Conservation (phyloP, 2,888 invertebrate genomes). For the Tetragonisca angustula region DNA sequence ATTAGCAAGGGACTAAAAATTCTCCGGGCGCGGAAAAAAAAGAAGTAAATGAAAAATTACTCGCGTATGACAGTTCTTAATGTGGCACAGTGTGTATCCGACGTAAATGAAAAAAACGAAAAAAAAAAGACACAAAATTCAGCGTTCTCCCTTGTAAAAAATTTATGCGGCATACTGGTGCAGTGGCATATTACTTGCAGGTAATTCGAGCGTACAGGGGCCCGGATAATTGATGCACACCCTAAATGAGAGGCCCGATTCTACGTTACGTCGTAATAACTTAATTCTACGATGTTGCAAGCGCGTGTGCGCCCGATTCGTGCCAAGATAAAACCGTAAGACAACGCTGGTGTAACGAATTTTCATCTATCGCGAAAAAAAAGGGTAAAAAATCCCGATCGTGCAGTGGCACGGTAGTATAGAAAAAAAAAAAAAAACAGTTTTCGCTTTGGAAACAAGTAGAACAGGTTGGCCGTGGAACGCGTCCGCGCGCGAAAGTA, state of each 20-base stretch:
- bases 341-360: background rate
- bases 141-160: background rate
- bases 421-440: background rate
- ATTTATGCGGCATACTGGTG: background rate
- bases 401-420: background rate
- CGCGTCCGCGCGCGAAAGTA: background rate
- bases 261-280: constrained; percentile 27
- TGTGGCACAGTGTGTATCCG: background rate
- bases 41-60: no score
- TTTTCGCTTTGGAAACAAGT: background rate
- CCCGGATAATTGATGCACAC: constrained; percentile 35
- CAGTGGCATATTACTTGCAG: constrained; percentile 5
- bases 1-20: background rate
- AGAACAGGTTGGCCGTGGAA: constrained; percentile 6
- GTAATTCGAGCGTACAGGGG: constrained; percentile 10
- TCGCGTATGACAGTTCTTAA: background rate
- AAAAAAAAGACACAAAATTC: background rate
- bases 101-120: background rate
- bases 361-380: background rate
- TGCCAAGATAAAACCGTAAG: background rate
- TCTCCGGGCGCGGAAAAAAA: background rate
- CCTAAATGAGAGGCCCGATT: constrained; percentile 2
- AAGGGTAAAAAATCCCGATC: background rate
- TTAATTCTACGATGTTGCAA: constrained; percentile 12
- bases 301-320: background rate